Evolutionary conservation across 1,140 invertebrate genomes (phyloP).

Genomic region (Neodiprion lecontei): DNA sequence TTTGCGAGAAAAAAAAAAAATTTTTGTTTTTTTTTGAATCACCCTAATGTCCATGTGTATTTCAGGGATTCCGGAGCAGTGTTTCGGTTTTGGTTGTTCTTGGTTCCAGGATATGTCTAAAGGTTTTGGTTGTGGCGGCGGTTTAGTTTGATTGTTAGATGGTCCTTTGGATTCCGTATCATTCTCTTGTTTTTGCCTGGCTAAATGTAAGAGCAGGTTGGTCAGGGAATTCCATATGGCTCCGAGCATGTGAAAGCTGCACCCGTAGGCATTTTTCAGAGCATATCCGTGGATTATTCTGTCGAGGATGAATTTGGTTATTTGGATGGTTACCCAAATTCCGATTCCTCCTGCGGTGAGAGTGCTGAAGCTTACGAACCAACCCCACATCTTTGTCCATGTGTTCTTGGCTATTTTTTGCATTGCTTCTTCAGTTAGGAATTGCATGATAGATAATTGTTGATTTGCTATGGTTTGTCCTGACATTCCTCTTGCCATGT

Average conservation of each 20-base stretch:
- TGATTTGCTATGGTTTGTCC: too few relatives aligned
- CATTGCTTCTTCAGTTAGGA: too few relatives aligned
- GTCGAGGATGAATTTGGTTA: constrained; percentile 16
- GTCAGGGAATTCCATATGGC: constrained; percentile 23
- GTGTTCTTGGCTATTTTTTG: not conserved
- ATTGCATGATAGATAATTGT: too few relatives aligned
- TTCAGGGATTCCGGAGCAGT: too few relatives aligned
- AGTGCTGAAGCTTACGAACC: not conserved
- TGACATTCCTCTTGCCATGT: not conserved
- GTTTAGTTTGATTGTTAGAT: too few relatives aligned
- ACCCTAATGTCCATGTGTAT: too few relatives aligned
- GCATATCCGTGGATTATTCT: constrained; percentile 20
- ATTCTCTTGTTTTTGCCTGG: not conserved
- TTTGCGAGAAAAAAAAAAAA: too few relatives aligned
- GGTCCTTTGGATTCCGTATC: too few relatives aligned
- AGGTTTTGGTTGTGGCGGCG: too few relatives aligned
- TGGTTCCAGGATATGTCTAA: too few relatives aligned
- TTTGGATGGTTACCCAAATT: not conserved
- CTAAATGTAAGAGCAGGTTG: constrained; percentile 16
- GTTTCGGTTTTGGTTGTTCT: too few relatives aligned
- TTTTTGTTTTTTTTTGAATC: too few relatives aligned
- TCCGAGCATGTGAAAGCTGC: constrained; percentile 22
- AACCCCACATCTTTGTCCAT: not conserved
- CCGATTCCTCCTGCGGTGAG: constrained; percentile 8
- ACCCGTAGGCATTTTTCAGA: constrained; percentile 20